Evolutionary conservation across 2,797 vertebrate species (phyloP).

Genomic region (Mormyrus hasselquistii): DNA sequence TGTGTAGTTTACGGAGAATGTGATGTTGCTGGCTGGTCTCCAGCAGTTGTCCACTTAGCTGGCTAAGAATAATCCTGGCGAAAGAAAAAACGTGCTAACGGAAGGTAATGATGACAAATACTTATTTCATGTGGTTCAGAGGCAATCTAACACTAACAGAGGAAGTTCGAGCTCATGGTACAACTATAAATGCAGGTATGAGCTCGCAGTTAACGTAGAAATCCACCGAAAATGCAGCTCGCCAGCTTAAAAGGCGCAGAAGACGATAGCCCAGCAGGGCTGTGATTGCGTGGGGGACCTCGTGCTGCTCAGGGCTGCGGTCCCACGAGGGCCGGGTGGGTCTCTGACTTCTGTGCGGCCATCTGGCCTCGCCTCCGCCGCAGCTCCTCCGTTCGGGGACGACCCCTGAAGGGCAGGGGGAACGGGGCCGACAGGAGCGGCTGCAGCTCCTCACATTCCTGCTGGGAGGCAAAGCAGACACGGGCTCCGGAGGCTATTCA

Average conservation of each 20-base stretch:
- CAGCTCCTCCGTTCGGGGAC: conserved; percentile 54
- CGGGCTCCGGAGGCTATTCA: neutral
- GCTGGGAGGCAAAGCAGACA: neutral
- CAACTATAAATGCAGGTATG: neutral
- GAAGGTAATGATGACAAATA: neutral
- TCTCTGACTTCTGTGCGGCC: conserved; percentile 50
- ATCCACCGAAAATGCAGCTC: neutral
- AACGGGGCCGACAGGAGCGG: neutral
- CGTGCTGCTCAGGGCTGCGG: conserved; percentile 37
- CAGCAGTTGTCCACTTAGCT: neutral
- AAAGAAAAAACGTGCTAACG: neutral
- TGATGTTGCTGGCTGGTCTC: neutral
- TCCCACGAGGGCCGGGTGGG: conserved; percentile 53
- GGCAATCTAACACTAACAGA: neutral
- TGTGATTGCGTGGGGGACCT: conserved; percentile 16
- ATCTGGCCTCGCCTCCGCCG: conserved; percentile 71
- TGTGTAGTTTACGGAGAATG: neutral
- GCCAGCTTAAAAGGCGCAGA: neutral
- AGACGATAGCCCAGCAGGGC: neutral
- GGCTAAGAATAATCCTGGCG: neutral
- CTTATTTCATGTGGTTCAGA: neutral
- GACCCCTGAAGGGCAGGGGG: conserved; percentile 46
- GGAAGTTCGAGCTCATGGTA: neutral
- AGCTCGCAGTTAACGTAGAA: neutral
- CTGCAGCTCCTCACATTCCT: neutral